These are phyloP conservation scores for Gadus macrocephalus DNA, from an alignment of 2,113 vertebrate species.

Conservation along the genomic window DNA sequence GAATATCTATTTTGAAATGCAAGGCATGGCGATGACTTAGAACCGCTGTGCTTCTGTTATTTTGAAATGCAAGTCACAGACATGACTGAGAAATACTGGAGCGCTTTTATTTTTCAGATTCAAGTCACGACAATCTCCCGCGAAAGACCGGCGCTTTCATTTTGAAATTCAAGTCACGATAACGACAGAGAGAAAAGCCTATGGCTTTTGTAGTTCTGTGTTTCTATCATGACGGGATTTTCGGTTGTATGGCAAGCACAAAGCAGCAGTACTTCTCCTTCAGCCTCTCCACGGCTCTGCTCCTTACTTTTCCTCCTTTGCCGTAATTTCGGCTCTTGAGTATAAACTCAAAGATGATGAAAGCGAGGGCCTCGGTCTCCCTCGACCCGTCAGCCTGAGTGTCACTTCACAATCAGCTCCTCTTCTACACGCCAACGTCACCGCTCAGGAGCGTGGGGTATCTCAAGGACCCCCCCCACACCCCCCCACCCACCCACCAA, in stretches of 20 bases:
- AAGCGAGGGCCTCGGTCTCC: slow-evolving; percentile 26
- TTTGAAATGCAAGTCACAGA: background rate
- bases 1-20: background rate
- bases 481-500: too few relatives aligned
- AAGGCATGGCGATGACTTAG: background rate
- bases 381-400: slow-evolving; percentile 36
- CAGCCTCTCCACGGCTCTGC: background rate
- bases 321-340: slow-evolving; percentile 3
- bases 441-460: slow-evolving; percentile 53
- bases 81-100: background rate
- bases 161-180: too few relatives aligned
- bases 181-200: too few relatives aligned
- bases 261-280: slow-evolving; percentile 10
- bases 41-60: background rate
- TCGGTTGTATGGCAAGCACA: too few relatives aligned
- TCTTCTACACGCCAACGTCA: slow-evolving; percentile 45
- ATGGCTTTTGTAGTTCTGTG: too few relatives aligned
- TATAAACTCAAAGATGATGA: slow-evolving; percentile 17
- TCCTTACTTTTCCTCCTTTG: too few relatives aligned
- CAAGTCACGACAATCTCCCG: too few relatives aligned
- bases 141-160: too few relatives aligned
- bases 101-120: slow-evolving; percentile 10
- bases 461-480: slow-evolving; percentile 39
- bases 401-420: slow-evolving; percentile 55
- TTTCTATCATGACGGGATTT: too few relatives aligned